Conservation (phyloP, 2,797 vertebrate species). For the Pseudochaenichthys georgianus region DNA sequence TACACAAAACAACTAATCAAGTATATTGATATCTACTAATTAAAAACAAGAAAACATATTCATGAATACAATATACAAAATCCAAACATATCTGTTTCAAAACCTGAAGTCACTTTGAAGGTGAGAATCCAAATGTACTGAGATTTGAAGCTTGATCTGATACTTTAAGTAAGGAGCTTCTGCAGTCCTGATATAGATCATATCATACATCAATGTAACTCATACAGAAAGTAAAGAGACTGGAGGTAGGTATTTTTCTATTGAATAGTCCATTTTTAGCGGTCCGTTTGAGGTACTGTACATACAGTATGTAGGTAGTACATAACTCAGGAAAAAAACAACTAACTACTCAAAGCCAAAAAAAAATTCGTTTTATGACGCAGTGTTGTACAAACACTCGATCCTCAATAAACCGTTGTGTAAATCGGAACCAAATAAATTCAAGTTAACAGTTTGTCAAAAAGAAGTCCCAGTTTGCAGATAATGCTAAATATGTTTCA, state of each 20-base stretch:
- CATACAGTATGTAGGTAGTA: slow-evolving; percentile 85
- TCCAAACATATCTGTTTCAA: slow-evolving; percentile 87
- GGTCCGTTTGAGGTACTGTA: slow-evolving; percentile 90
- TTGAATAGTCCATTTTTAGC: slow-evolving; percentile 88
- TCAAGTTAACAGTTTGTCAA: slow-evolving; percentile 93
- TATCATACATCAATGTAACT: slow-evolving; percentile 78
- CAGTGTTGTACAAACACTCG: slow-evolving; percentile 80
- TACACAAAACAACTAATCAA: slow-evolving; percentile 86
- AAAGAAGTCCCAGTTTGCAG: slow-evolving; percentile 87
- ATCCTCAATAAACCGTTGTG: slow-evolving; percentile 89
- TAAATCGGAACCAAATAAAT: slow-evolving; percentile 93
- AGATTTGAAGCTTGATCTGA: slow-evolving; percentile 74
- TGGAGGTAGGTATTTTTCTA: slow-evolving; percentile 96
- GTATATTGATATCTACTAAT: slow-evolving; percentile 83
- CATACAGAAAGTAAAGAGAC: slow-evolving; percentile 86
- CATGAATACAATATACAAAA: slow-evolving; percentile 94
- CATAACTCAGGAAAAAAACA: slow-evolving; percentile 77
- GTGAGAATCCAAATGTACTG: slow-evolving; percentile 83
- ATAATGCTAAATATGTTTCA: slow-evolving; percentile 69
- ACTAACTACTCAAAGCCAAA: slow-evolving; percentile 54
- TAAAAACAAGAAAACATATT: slow-evolving; percentile 90
- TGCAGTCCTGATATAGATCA: slow-evolving; percentile 88
- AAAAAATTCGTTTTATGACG: slow-evolving; percentile 50
- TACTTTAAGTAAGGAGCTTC: slow-evolving; percentile 85
- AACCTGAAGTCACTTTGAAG: slow-evolving; percentile 91